phyloP scores from a whole-genome alignment of 2,113 vertebrate genomes.

The Salminus brasiliensis region DNA sequence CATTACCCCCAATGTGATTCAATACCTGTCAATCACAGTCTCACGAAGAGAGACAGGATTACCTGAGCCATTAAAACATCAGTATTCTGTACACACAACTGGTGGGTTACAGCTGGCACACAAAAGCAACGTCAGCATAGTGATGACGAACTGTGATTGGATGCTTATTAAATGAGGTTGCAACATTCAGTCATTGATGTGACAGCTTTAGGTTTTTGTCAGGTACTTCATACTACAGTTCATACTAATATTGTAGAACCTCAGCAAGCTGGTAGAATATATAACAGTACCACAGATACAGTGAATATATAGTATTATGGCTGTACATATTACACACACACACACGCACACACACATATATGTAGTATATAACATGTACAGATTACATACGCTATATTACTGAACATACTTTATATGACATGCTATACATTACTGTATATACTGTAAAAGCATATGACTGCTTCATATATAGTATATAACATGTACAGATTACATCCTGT shows the following conservation, averaged over 20 bases:
- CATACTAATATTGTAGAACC: neutral
- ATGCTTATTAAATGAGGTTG: conserved; percentile 11
- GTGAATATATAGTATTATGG: neutral
- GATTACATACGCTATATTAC: no score
- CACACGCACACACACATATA: neutral
- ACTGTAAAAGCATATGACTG: no score
- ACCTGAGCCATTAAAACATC: conserved; percentile 11
- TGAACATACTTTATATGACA: no score
- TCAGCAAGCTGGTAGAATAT: neutral
- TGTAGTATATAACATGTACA: neutral
- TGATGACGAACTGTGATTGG: conserved; percentile 44
- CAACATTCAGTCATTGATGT: conserved; percentile 26
- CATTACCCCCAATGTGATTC: neutral
- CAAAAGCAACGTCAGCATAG: conserved; percentile 23
- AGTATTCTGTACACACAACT: conserved; percentile 26
- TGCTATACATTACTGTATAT: no score
- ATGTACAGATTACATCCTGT: no score
- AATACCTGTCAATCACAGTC: conserved; percentile 14
- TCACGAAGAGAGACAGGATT: neutral
- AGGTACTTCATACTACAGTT: neutral
- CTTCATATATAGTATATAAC: neutral
- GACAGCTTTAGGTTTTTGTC: conserved; percentile 8
- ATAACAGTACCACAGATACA: neutral
- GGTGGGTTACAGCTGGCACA: conserved; percentile 37
- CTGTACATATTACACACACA: neutral